phyloP scores from a whole-genome alignment of 2,888 invertebrate genomes.

The Pilophorus perplexus region DNA sequence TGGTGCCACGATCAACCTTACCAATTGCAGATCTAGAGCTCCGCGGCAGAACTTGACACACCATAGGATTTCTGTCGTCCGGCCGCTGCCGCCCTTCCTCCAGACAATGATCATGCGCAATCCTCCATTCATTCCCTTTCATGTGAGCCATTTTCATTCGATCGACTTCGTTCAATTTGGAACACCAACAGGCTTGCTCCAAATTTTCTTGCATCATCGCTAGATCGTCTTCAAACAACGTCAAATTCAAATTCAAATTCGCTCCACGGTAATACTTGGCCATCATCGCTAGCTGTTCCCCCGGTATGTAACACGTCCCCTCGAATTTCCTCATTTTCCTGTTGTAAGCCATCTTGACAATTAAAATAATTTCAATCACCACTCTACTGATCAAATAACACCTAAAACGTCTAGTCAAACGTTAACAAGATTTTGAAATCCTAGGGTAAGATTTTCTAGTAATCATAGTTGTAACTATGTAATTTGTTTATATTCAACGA shows the following conservation, averaged over 20 bases:
- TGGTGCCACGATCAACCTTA: too few relatives aligned
- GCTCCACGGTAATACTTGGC: constrained; percentile 33
- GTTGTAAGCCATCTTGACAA: neutral
- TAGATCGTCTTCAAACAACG: constrained; percentile 21
- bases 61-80: too few relatives aligned
- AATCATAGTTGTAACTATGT: too few relatives aligned
- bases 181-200: constrained; percentile 8
- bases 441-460: too few relatives aligned
- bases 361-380: too few relatives aligned
- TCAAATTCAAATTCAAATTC: constrained; percentile 33
- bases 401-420: too few relatives aligned
- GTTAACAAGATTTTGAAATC: too few relatives aligned
- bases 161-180: constrained; percentile 14
- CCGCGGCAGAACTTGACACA: too few relatives aligned
- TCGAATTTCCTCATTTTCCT: constrained; percentile 29
- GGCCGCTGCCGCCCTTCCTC: too few relatives aligned
- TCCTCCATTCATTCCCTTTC: constrained; percentile 10
- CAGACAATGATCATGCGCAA: constrained; percentile 5
- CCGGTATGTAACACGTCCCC: constrained; percentile 33
- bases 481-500: too few relatives aligned
- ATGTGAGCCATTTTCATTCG: constrained; percentile 8
- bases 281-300: constrained; percentile 32
- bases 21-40: too few relatives aligned
- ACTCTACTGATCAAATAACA: too few relatives aligned
- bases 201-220: neutral